A percentile compares a stretch with the other conserved stretches of the same genome.
These are phyloP conservation scores for Myocastor coypus DNA, from an alignment of 2,113 vertebrate genomes.

Conservation along the genomic window DNA sequence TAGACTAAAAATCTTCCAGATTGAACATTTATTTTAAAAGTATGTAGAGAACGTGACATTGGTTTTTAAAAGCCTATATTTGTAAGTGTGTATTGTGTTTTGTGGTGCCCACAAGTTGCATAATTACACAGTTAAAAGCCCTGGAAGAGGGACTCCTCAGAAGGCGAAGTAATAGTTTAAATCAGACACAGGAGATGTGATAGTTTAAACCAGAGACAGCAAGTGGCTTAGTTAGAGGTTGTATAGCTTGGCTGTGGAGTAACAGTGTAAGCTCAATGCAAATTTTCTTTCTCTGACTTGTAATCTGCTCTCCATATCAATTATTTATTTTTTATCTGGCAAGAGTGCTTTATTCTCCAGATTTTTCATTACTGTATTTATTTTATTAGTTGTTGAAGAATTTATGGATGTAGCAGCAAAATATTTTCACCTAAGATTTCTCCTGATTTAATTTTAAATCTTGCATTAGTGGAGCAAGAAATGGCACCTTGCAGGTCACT, in stretches of 20 bases:
- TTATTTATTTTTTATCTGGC: not conserved
- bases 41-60: conserved; percentile 18
- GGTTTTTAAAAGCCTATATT: conserved; percentile 48
- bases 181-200: not conserved
- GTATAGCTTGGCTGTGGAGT: not conserved
- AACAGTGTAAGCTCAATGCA: not conserved
- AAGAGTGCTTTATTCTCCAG: conserved; percentile 12
- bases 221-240: not conserved
- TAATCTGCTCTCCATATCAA: not conserved
- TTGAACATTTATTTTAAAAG: conserved; percentile 56
- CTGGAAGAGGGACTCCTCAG: not conserved
- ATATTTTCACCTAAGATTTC: not conserved
- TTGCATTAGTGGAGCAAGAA: not conserved
- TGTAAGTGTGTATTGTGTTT: conserved; percentile 50
- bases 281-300: conserved; percentile 13
- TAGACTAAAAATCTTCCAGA: conserved; percentile 39
- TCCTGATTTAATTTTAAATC: not conserved
- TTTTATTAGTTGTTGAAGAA: conserved; percentile 44
- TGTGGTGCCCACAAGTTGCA: not conserved
- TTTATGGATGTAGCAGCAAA: not conserved
- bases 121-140: conserved; percentile 46
- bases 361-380: conserved; percentile 11
- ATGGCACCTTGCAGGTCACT: not conserved
- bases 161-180: conserved; percentile 15
- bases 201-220: not conserved